These are phyloP conservation scores for human DNA, from an alignment of 2,113 vertebrate genomes.

Conservation along the genomic window DNA sequence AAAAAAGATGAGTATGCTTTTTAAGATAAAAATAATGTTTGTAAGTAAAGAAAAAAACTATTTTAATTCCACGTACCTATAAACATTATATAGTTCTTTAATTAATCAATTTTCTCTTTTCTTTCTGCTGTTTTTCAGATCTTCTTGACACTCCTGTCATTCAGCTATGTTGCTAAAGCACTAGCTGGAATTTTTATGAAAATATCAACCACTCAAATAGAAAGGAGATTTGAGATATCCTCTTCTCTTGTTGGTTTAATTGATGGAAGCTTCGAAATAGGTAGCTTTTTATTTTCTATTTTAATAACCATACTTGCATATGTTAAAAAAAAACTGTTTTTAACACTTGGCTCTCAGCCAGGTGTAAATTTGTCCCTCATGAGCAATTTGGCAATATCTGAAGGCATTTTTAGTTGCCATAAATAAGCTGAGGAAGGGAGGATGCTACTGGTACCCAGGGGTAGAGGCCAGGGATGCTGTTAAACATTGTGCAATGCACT, in stretches of 20 bases:
- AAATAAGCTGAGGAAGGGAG: accelerated
- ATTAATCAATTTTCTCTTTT: not conserved
- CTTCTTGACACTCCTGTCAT: conserved; percentile 90
- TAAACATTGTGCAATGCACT: not conserved
- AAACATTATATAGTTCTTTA: not conserved
- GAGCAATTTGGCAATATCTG: not conserved
- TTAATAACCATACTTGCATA: too few species aligned
- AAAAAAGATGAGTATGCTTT: not conserved
- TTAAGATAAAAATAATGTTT: not conserved
- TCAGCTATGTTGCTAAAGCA: conserved; percentile 89
- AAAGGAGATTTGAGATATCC: conserved; percentile 92
- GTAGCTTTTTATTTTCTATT: conserved; percentile 81
- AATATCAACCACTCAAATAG: conserved; percentile 94
- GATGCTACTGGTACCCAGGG: not conserved
- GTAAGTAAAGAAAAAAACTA: not conserved
- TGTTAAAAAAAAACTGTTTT: too few species aligned
- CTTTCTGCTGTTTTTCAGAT: conserved; percentile 80
- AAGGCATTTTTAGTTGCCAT: not conserved
- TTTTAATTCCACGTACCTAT: not conserved
- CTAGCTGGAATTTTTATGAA: conserved; percentile 91
- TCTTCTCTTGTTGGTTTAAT: conserved; percentile 89
- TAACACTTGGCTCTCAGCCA: not conserved
- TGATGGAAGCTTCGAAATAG: conserved; percentile 95
- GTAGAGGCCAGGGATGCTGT: not conserved
- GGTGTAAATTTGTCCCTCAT: not conserved